Conservation (phyloP, 1,140 invertebrate species). For the Vanessa atalanta region DNA sequence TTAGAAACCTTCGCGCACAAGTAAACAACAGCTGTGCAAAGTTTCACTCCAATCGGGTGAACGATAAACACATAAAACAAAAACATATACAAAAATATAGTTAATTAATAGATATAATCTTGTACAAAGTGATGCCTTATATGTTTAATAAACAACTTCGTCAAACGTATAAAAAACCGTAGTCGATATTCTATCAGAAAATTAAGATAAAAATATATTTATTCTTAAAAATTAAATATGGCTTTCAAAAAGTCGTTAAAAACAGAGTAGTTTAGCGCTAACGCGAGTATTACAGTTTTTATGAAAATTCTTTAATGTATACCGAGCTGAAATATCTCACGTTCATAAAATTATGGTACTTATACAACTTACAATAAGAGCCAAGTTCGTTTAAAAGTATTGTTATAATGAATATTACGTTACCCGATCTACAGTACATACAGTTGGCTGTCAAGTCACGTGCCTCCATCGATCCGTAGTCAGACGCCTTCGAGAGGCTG, state of each 20-base stretch:
- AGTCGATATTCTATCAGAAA: background rate
- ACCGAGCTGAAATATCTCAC: background rate
- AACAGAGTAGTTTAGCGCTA: slow-evolving; percentile 21
- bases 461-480: slow-evolving; percentile 37
- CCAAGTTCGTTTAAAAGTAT: slow-evolving; percentile 7
- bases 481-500: slow-evolving; percentile 24
- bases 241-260: slow-evolving; percentile 23
- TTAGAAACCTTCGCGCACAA: no score
- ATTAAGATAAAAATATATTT: background rate
- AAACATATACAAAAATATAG: no score
- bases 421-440: background rate
- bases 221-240: slow-evolving; percentile 14
- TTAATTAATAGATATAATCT: no score
- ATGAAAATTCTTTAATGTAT: slow-evolving; percentile 19
- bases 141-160: background rate
- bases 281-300: slow-evolving; percentile 25
- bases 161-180: no score
- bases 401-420: background rate
- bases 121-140: background rate
- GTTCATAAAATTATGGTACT: background rate
- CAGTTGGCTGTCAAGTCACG: slow-evolving; percentile 42
- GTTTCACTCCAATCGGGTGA: no score
- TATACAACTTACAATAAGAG: background rate
- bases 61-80: no score
- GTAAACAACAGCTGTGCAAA: no score